These are phyloP conservation scores for Dryocosmus kuriphilus DNA, from an alignment of 2,888 invertebrate genomes.

Conservation along the genomic window DNA sequence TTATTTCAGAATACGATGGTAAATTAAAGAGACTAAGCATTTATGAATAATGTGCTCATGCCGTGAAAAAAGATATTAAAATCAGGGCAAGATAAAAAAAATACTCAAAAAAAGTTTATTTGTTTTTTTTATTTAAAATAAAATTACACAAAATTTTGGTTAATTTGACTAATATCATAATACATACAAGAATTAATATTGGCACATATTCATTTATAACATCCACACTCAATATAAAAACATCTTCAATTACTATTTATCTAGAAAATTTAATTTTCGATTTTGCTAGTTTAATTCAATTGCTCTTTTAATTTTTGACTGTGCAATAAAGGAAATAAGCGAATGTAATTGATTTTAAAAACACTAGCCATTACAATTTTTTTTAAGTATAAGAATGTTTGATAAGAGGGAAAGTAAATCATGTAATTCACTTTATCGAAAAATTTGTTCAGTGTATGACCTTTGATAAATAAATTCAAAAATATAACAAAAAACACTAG, in stretches of 20 bases:
- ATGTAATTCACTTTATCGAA: not conserved
- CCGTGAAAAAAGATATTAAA: not conserved
- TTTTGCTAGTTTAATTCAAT: no score
- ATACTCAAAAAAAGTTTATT: not conserved
- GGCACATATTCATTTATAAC: not conserved
- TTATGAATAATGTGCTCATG: not conserved
- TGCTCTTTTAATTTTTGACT: not conserved
- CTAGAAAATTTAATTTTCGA: not conserved
- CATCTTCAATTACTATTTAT: not conserved
- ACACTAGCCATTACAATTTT: no score
- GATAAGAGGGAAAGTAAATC: no score
- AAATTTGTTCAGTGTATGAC: not conserved
- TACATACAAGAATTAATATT: conserved; percentile 1
- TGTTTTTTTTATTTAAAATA: not conserved
- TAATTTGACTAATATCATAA: not conserved
- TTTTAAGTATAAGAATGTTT: no score
- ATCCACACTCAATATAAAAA: not conserved
- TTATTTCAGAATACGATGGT: not conserved
- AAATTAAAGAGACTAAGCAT: not conserved
- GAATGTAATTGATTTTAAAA: no score
- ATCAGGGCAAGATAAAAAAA: not conserved
- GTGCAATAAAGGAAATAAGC: not conserved
- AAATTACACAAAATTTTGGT: not conserved
- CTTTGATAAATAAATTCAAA: not conserved
- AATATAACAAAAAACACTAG: not conserved